Evolutionary conservation across 1,140 invertebrate genomes (phyloP).

Genomic region (Ephestia elutella): DNA sequence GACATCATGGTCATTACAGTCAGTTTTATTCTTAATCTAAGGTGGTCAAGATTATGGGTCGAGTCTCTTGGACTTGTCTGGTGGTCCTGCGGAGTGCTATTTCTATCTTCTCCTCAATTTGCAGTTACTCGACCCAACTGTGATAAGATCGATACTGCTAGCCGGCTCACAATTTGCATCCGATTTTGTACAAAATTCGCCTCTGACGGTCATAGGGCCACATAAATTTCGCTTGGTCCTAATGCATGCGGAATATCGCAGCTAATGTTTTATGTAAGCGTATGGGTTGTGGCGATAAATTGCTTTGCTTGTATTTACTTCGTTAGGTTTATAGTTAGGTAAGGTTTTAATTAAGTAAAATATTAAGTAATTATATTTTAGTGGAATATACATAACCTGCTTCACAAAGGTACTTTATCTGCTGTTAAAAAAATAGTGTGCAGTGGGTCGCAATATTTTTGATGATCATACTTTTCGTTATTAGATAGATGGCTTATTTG

Average conservation of each 20-base stretch:
- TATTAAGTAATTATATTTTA: no score
- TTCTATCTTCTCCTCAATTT: neutral
- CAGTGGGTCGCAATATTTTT: no score
- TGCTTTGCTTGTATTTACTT: neutral
- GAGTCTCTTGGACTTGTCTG: neutral
- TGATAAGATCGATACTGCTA: conserved; percentile 2
- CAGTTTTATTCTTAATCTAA: no score
- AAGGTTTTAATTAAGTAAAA: no score
- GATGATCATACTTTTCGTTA: no score
- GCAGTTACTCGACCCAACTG: neutral
- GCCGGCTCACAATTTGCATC: conserved; percentile 3
- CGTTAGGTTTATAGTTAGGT: neutral
- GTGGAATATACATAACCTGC: no score
- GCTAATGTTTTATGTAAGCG: neutral
- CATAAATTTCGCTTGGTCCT: neutral
- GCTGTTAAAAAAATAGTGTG: no score
- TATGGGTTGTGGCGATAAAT: neutral
- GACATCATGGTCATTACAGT: neutral
- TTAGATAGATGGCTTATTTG: no score
- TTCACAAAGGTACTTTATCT: no score
- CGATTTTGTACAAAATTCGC: conserved; percentile 5
- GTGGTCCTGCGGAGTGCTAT: no score
- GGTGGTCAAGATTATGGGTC: no score
- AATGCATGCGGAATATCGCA: neutral
- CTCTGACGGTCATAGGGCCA: conserved; percentile 1